A percentile compares a stretch with the other conserved stretches of the same genome.
These are phyloP conservation scores for Oikopleura dioica DNA, from an alignment of 23 tunicate genomes.

Conservation along the genomic window DNA sequence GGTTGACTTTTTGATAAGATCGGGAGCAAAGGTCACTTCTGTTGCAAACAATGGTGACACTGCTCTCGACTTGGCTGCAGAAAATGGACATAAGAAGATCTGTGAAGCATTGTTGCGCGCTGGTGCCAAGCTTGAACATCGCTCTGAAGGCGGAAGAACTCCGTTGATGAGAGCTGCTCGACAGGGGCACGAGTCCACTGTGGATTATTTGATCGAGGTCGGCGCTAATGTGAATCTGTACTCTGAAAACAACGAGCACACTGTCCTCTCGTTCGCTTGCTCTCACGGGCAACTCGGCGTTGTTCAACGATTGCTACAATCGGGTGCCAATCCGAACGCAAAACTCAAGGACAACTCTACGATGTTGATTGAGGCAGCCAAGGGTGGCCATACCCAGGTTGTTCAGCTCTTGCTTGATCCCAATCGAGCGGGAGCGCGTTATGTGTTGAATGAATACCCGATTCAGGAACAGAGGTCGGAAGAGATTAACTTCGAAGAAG, in stretches of 20 bases:
- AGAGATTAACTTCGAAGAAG: too few species aligned
- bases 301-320: slow-evolving; percentile 44
- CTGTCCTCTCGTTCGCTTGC: slow-evolving; percentile 75
- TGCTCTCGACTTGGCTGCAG: slow-evolving; percentile 75
- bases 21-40: slow-evolving; percentile 60
- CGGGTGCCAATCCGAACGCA: slow-evolving; percentile 70
- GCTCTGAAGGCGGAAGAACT: slow-evolving; percentile 92
- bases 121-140: slow-evolving; percentile 71
- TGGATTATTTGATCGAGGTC: slow-evolving; percentile 12
- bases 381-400: slow-evolving; percentile 57
- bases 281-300: slow-evolving; percentile 53
- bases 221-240: slow-evolving; percentile 78
- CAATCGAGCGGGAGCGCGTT: neutral
- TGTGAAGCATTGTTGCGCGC: slow-evolving; percentile 35
- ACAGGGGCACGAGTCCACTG: slow-evolving; percentile 72
- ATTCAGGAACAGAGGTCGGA: too few species aligned
- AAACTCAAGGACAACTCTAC: slow-evolving; percentile 93
- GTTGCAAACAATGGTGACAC: slow-evolving; percentile 74
- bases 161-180: slow-evolving; percentile 95
- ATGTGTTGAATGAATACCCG: neutral
- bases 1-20: slow-evolving; percentile 30
- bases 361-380: slow-evolving; percentile 60
- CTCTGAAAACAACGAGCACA: slow-evolving; percentile 77
- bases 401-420: slow-evolving; percentile 54
- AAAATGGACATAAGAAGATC: slow-evolving; percentile 76